Evolutionary conservation across 2,797 vertebrate species (phyloP), one percentile per base, ranked within the genome.

Genomic region (Danionella dracula): DNA sequence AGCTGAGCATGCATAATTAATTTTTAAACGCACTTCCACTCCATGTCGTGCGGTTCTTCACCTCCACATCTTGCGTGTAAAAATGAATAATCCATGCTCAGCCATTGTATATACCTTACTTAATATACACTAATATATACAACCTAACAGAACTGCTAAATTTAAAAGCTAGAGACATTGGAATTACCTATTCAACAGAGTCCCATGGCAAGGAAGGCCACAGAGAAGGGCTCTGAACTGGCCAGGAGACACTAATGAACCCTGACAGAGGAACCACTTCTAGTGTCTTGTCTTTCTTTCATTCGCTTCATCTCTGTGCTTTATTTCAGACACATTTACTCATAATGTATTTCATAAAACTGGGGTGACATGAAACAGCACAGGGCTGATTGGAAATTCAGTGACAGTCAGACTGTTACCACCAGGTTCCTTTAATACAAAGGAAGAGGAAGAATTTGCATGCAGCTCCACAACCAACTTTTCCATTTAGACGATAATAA

Each of bases 281-380:
- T 66, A 8, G 2, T 19, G 19, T 27, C n/a, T 31, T 37, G 12
- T 12, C 37, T 31, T 20, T 13, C 20, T 41, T 13, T 45, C 40
- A 32, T 29, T 32, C 35, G 31, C 37, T 45, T 27, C 34, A 23
- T 32, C 48, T 42, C 21, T 41, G n/a, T 51, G 21, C 38, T 23
- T 56, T 55, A 38, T 56, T 8, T 46, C 68, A 46, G 32, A 34
- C 42, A 34, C 53, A 60, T 53, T 45, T 32, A 15, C 65, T 68
- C 59, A 49, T 41, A 34, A 66, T 75, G 66, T 65, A 72, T 55
- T 71, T 66, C 69, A 55, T 65, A 68, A 60, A 68, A 71, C 42
- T n/a, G 17, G 16, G 54, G 34, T 60, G 73, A 68, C 73, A 71
- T 66, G 55, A 75, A 75, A 65, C 73, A 65, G 61, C 38, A 42